phyloP scores from a whole-genome alignment of 2,888 invertebrate genomes.

The Allygus modestus region DNA sequence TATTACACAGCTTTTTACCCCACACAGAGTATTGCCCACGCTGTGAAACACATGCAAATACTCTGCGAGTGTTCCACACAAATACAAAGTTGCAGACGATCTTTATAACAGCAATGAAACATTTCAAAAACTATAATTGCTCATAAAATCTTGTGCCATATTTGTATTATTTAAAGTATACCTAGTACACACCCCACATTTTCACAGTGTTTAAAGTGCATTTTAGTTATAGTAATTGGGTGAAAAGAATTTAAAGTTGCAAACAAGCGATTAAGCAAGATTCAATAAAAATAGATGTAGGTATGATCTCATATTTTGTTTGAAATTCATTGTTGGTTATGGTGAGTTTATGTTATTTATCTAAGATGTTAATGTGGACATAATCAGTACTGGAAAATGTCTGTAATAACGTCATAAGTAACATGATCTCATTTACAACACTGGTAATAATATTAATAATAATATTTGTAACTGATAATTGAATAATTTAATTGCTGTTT shows the following conservation, averaged over 20 bases:
- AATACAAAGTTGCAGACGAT: background rate
- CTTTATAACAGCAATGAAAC: background rate
- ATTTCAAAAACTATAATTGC: constrained; percentile 6
- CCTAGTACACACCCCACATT: background rate
- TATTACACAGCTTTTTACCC: background rate
- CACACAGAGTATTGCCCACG: background rate
- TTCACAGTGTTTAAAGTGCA: background rate
- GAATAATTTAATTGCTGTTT: too few species aligned
- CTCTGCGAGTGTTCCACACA: background rate
- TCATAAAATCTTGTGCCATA: constrained; percentile 7
- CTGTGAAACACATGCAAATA: background rate
- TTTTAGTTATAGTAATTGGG: background rate
- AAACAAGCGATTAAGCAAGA: too few species aligned
- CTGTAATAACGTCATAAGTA: too few species aligned
- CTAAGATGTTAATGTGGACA: too few species aligned
- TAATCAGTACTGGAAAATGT: too few species aligned
- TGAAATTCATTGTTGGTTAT: too few species aligned
- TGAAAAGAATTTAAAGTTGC: background rate
- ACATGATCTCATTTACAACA: background rate
- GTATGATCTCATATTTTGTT: too few species aligned
- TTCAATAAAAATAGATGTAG: too few species aligned
- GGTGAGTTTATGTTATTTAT: too few species aligned
- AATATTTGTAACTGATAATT: too few species aligned
- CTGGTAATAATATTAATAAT: too few species aligned
- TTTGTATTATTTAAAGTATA: background rate